Conservation (phyloP, 2,113 vertebrate species). For the Mionectes macconnelli region DNA sequence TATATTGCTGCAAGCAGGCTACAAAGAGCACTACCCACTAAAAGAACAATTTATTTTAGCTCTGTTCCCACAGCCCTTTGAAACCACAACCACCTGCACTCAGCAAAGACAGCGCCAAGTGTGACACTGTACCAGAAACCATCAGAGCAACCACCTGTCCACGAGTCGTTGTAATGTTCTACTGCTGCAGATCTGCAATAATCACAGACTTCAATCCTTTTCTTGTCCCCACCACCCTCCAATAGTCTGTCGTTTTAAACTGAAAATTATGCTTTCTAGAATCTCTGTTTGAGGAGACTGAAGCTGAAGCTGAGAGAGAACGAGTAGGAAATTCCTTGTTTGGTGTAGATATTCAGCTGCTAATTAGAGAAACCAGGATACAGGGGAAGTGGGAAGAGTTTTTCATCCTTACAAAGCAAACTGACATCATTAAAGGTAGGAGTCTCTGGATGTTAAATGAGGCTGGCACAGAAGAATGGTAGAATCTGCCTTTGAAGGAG, state of each 20-base stretch:
- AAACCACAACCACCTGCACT: conserved; percentile 26
- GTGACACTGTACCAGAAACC: not conserved
- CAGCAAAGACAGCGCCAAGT: not conserved
- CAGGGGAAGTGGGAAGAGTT: not conserved
- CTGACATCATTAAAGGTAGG: not conserved
- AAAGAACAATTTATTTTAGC: not conserved
- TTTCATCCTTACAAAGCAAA: not conserved
- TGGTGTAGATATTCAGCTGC: not conserved
- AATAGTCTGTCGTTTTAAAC: not conserved
- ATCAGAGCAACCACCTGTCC: not conserved
- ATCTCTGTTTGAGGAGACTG: not conserved
- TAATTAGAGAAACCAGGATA: not conserved
- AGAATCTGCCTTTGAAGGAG: not conserved
- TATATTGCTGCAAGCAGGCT: not conserved
- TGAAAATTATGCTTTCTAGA: not conserved
- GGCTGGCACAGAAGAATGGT: not conserved
- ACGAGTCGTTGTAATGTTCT: accelerated
- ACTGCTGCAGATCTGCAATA: not conserved
- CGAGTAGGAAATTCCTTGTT: not conserved
- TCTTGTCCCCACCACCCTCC: not conserved
- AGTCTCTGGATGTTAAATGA: not conserved
- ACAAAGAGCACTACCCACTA: not conserved
- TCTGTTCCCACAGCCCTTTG: not conserved
- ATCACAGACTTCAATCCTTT: not conserved
- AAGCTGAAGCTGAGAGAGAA: not conserved